Evolutionary conservation across 2,797 vertebrate species (phyloP).

Genomic region (Anguilla obscura): DNA sequence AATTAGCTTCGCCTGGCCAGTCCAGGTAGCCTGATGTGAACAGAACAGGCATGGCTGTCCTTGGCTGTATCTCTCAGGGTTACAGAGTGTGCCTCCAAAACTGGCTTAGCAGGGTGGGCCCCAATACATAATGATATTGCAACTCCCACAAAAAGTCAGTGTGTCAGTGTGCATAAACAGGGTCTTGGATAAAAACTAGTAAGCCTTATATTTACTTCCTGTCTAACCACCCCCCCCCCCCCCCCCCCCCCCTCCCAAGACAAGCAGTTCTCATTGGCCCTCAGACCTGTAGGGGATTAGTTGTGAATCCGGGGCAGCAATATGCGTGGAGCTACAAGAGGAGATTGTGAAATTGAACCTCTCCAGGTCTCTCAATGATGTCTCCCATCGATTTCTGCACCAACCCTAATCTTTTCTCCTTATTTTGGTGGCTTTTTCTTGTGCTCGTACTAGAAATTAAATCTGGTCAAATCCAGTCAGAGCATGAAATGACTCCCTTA

Average conservation of each 20-base stretch:
- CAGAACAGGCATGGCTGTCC: neutral
- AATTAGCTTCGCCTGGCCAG: slow-evolving; percentile 18
- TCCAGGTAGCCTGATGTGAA: neutral
- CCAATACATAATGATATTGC: neutral
- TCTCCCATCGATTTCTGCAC: slow-evolving; percentile 51
- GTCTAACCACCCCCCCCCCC: slow-evolving; percentile 33
- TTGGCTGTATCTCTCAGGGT: neutral
- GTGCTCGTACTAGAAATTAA: slow-evolving; percentile 40
- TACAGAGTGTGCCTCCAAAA: neutral
- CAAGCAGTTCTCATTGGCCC: slow-evolving; percentile 42
- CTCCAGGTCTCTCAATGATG: slow-evolving; percentile 45
- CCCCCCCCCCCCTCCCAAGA: slow-evolving; percentile 43
- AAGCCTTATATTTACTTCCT: slow-evolving; percentile 43
- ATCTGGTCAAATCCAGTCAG: slow-evolving; percentile 43
- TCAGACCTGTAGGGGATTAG: slow-evolving; percentile 41
- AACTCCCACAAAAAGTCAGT: slow-evolving; percentile 29
- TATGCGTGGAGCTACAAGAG: slow-evolving; percentile 44
- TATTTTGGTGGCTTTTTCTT: slow-evolving; percentile 39
- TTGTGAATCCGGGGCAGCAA: slow-evolving; percentile 35
- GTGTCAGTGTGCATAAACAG: neutral
- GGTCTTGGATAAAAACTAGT: slow-evolving; percentile 26
- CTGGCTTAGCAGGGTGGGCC: neutral
- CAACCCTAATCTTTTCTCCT: slow-evolving; percentile 44
- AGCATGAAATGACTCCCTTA: slow-evolving; percentile 43
- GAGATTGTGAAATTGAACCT: slow-evolving; percentile 50